These are phyloP conservation scores for Anableps anableps DNA, from an alignment of 2,797 vertebrate species.

Conservation along the genomic window DNA sequence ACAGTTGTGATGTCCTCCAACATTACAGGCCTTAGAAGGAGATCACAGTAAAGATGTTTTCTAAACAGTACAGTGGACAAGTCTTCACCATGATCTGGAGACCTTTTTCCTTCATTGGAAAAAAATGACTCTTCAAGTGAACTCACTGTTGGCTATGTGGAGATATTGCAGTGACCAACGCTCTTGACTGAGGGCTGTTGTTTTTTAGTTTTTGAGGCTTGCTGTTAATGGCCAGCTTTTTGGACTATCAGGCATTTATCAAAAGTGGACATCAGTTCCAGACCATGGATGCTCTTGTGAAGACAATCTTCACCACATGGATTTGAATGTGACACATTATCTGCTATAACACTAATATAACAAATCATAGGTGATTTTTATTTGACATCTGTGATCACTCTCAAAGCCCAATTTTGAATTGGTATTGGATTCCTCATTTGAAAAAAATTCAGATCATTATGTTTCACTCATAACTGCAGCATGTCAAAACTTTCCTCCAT, in stretches of 20 bases:
- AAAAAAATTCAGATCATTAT: neutral
- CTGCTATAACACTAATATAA: no score
- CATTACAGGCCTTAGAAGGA: neutral
- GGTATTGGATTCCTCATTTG: neutral
- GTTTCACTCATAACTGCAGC: neutral
- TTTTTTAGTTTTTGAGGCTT: no score
- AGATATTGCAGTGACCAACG: neutral
- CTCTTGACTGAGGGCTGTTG: neutral
- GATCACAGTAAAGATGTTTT: neutral
- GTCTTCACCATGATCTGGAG: neutral
- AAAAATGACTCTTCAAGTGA: neutral
- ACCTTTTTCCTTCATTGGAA: neutral
- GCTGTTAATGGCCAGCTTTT: no score
- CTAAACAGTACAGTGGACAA: neutral
- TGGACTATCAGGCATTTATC: no score
- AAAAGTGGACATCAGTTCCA: no score
- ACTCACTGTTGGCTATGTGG: neutral
- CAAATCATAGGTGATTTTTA: neutral
- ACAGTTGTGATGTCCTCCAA: neutral
- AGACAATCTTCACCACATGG: no score
- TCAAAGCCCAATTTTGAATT: neutral
- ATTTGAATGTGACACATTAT: no score
- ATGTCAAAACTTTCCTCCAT: constrained; percentile 16
- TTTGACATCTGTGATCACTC: neutral
- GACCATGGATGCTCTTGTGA: no score